phyloP scores from a whole-genome alignment of 2,113 vertebrate genomes.

The Pelecanoides urinatrix region DNA sequence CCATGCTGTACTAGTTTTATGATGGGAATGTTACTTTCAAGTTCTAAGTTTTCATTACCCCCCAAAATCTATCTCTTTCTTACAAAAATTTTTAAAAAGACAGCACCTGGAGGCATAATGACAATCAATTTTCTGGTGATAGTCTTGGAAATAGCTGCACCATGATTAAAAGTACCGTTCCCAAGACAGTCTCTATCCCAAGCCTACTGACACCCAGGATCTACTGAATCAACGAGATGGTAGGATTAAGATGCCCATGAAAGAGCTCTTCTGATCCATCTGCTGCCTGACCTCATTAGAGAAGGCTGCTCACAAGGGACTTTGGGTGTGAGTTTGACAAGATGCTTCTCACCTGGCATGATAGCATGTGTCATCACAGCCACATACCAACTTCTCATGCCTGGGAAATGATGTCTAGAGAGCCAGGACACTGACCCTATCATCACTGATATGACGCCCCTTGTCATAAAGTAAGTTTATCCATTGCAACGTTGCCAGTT shows the following conservation, averaged over 20 bases:
- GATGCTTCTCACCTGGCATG: background rate
- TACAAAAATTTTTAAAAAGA: background rate
- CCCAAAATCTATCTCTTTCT: background rate
- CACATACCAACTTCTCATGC: background rate
- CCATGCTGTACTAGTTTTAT: background rate
- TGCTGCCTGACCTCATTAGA: background rate
- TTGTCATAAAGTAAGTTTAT: background rate
- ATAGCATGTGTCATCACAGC: background rate
- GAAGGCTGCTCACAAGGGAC: background rate
- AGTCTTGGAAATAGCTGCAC: background rate
- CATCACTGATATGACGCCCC: background rate
- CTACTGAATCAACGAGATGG: background rate
- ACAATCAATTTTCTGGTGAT: background rate
- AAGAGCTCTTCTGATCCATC: background rate
- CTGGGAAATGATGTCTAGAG: background rate
- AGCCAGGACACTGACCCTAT: background rate
- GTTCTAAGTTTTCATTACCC: background rate
- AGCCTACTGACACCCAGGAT: background rate
- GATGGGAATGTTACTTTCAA: background rate
- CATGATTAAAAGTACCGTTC: background rate
- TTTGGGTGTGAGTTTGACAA: background rate
- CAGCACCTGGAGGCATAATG: background rate
- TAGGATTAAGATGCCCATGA: background rate
- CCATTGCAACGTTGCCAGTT: accelerated
- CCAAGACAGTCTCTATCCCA: background rate